Evolutionary conservation across 1,140 invertebrate genomes (phyloP).

Genomic region (Drosophila erecta): DNA sequence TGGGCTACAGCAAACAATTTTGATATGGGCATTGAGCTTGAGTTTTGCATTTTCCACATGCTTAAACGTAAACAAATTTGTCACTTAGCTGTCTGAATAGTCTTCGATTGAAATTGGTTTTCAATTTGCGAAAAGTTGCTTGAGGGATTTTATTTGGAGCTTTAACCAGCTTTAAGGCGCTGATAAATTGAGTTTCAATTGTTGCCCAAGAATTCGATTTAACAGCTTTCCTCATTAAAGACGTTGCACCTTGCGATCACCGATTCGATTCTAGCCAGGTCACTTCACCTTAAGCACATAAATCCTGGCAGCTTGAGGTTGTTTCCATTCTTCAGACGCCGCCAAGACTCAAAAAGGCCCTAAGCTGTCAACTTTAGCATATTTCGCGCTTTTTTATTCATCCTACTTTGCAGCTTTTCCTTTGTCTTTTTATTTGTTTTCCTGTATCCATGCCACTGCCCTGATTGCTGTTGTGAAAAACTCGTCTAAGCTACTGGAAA

Average conservation of each 20-base stretch:
- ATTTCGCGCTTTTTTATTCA: slow-evolving; percentile 24
- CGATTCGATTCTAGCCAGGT: slow-evolving; percentile 47
- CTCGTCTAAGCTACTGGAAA: slow-evolving; percentile 62
- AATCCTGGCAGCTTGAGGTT: slow-evolving; percentile 51
- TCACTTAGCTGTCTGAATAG: not conserved
- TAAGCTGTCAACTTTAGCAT: slow-evolving; percentile 52
- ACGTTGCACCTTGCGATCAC: not conserved
- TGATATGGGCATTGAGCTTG: slow-evolving; percentile 16
- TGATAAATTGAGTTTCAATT: slow-evolving; percentile 52
- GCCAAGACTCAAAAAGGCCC: slow-evolving; percentile 28
- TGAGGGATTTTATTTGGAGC: not conserved
- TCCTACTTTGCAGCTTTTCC: slow-evolving; percentile 23
- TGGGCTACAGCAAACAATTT: slow-evolving; percentile 30
- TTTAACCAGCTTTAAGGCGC: not conserved
- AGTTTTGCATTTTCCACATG: slow-evolving; percentile 20
- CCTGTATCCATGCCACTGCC: slow-evolving; percentile 15
- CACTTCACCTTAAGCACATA: slow-evolving; percentile 50
- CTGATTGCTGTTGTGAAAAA: slow-evolving; percentile 30
- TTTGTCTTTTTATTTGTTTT: slow-evolving; percentile 53
- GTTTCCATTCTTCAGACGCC: slow-evolving; percentile 14
- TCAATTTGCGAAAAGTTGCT: not conserved
- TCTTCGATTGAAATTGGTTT: slow-evolving; percentile 10
- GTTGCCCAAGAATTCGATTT: slow-evolving; percentile 7
- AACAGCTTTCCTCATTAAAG: slow-evolving; percentile 17
- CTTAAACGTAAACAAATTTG: slow-evolving; percentile 39